Conservation (phyloP, 1,140 invertebrate species). For the Schmidtea mediterranea region DNA sequence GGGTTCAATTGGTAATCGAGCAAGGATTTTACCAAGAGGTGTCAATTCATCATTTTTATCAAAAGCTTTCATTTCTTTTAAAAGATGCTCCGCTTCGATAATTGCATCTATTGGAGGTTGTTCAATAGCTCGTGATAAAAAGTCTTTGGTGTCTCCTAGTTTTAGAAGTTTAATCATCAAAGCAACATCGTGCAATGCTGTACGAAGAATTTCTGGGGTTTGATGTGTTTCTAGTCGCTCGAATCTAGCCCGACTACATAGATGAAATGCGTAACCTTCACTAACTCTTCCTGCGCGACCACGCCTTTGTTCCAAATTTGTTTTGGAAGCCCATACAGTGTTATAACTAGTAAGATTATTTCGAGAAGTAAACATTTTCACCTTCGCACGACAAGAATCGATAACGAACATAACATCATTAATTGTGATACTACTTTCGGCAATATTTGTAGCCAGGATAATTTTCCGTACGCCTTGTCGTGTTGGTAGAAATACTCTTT, state of each 20-base stretch:
- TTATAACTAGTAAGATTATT: constrained; percentile 30
- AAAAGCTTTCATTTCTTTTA: constrained; percentile 29
- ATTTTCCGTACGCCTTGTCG: constrained; percentile 27
- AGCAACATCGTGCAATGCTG: constrained; percentile 53
- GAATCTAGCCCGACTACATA: constrained; percentile 29
- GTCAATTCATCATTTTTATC: constrained; percentile 29
- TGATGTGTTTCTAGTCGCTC: not conserved
- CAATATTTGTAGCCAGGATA: constrained; percentile 31
- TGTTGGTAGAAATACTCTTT: constrained; percentile 23
- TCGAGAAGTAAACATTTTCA: constrained; percentile 26
- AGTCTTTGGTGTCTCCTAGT: constrained; percentile 24
- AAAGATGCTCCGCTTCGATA: constrained; percentile 28
- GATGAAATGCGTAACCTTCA: constrained; percentile 47
- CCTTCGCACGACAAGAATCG: constrained; percentile 25
- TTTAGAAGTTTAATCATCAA: constrained; percentile 29
- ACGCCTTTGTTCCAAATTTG: constrained; percentile 37
- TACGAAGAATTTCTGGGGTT: constrained; percentile 66
- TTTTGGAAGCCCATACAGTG: constrained; percentile 32
- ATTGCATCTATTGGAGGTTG: constrained; percentile 30
- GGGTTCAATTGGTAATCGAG: constrained; percentile 30
- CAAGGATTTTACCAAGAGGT: constrained; percentile 27
- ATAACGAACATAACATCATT: constrained; percentile 28
- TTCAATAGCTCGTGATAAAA: constrained; percentile 29
- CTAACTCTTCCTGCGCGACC: constrained; percentile 41
- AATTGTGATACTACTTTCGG: constrained; percentile 30